Conservation (phyloP, 2,113 vertebrate genomes). For the Periophthalmodon schlosseri region DNA sequence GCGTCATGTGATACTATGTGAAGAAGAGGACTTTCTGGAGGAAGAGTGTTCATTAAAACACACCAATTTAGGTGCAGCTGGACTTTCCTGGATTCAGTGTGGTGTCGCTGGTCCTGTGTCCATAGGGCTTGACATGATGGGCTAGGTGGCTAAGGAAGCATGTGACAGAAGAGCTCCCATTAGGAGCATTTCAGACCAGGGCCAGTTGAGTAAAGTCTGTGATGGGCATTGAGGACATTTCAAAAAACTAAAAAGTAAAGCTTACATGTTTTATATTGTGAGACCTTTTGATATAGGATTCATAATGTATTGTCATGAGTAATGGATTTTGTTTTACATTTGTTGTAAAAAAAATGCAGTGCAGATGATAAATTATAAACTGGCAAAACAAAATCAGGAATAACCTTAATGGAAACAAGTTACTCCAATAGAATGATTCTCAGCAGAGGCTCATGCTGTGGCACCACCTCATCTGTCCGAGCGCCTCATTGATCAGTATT, state of each 20-base stretch:
- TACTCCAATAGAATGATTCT: slow-evolving; percentile 14
- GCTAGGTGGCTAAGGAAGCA: slow-evolving; percentile 15
- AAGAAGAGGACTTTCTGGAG: slow-evolving; percentile 38
- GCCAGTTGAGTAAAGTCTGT: slow-evolving; percentile 2
- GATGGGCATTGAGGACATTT: not conserved
- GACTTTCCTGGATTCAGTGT: slow-evolving; percentile 50
- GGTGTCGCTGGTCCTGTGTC: slow-evolving; percentile 17
- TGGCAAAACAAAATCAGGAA: not conserved
- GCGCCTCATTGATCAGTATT: slow-evolving; percentile 54
- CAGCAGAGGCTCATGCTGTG: slow-evolving; percentile 9
- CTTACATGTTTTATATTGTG: not conserved
- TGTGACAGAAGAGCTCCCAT: slow-evolving; percentile 14
- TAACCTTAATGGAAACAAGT: not conserved
- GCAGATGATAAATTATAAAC: not conserved
- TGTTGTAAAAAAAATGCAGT: not conserved
- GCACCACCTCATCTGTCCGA: slow-evolving; percentile 15
- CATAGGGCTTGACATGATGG: slow-evolving; percentile 34
- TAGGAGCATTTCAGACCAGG: slow-evolving; percentile 21
- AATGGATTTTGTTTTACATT: not conserved
- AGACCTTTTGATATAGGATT: not conserved
- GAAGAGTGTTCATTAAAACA: slow-evolving; percentile 78
- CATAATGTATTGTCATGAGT: not conserved
- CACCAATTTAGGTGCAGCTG: slow-evolving; percentile 79
- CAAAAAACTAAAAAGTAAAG: not conserved
- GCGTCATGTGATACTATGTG: slow-evolving; percentile 58